Base-by-base conservation (phyloP, 2,888 invertebrate genomes). In the Caenorhabditis drosophilae region DNA sequence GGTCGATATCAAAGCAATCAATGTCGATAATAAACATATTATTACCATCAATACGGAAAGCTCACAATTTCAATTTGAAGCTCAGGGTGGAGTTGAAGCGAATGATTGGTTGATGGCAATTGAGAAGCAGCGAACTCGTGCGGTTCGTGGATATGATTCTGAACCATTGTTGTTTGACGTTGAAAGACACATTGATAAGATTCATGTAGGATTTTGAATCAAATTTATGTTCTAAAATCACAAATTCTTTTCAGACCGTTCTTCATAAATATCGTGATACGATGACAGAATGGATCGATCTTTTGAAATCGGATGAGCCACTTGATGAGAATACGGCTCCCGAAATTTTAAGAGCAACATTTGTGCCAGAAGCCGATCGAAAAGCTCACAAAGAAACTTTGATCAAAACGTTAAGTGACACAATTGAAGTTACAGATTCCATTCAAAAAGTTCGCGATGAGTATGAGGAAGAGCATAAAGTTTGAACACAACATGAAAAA, bases 11-110 rank as follows among this genome's bases (percentile, higher is more conserved):
- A 66, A 66, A 20, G 42, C 69, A 4, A 71, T 79, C 7, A 59
- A 60, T 7, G 60, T 67, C 11, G 78, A 78, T 18, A 56, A 71
- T 36, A 80, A 78, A 54, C 60, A 75, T 42, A 60, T 76, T 3
- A 67, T 82, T 36, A 63, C 70, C 7, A 69, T 82, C 6, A 57
- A 56, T 7, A 70, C 73, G n/a, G 67, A 67, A 7, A 45, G 36
- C 15, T 41, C 51, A 7, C 76, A 78, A 42, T 58, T 79, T 22
- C 71, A 73, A 23, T 81, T 82, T 54, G 82, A 80, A 58, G 73
- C 82, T 22, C 62, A 64, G 23, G 72, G 69, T 23, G 52, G 55
- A 7, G 42, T 69, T 4, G 82, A 82, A 16, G 77, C 76, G 27
- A 75, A 70, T 25, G 82, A 82, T 23, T 82, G 82, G 82, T 18